Evolutionary conservation across 1,140 invertebrate genomes (phyloP), one percentile per base, ranked within the genome.

Genomic region (Bombus consobrinus): DNA sequence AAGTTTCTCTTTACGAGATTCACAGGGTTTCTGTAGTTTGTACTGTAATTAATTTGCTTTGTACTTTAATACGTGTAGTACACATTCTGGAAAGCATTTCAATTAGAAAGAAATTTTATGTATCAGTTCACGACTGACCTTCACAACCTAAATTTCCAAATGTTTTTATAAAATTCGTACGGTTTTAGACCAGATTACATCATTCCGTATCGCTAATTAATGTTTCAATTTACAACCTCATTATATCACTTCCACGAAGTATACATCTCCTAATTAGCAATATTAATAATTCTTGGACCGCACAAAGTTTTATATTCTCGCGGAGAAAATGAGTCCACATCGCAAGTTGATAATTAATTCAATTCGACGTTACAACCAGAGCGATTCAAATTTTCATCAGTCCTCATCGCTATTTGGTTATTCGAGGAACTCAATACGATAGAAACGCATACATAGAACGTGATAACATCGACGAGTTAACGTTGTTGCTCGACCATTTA

Each of bases 321-420:
- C n/a, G 28, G n/a, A 62, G 28, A 12, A 62, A 13, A 10, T n/a
- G 59, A n/a, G 28, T 62, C 2, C 25, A 34, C 15, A 39, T 76
- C 53, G 41, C 32, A 25, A 75, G 34, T 22, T 32, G 32, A 39
- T 76, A 76, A 37, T 59, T 76, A 76, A 76, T 76, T 76, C 43
- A 39, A 18, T 76, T 76, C 32, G 37, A 37, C 25, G 53, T 59
- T n/a, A 9, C 22, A n/a, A 34, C 74, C 22, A 32, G n/a, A 2
- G 10, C n/a, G 41, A 28, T 76, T 53, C 25, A 76, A 76, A 76
- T 76, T 62, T 76, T 76, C 74, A 62, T 62, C n/a, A 41, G 15
- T 34, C 13, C 25, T 6, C 28, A 28, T 59, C 74, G 74, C 34
- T 28, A 15, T n/a, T 76, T 8, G 28, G 1, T 25, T 25, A n/a